Conservation (phyloP, 35 echinoderm and acorn worm genomes). For the Lytechinus variegatus region DNA sequence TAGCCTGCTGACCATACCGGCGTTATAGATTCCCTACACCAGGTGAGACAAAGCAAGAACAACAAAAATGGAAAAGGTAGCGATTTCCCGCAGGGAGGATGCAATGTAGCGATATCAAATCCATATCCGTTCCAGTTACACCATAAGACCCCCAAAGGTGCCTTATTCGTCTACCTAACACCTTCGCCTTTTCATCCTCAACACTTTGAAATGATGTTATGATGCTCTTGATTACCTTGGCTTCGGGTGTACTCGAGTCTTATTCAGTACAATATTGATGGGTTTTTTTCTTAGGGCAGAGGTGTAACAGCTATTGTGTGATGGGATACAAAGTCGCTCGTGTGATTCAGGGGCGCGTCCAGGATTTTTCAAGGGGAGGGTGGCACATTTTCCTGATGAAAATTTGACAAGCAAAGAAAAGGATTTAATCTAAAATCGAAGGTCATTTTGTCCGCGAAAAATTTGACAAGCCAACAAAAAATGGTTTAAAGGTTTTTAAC, state of each 20-base stretch:
- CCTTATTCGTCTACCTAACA: background rate
- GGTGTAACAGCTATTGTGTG: background rate
- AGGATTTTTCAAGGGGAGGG: too few species aligned
- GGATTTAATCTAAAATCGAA: too few species aligned
- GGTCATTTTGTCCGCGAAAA: too few species aligned
- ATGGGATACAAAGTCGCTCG: background rate
- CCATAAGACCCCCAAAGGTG: background rate
- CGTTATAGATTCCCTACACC: background rate
- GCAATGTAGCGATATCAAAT: background rate
- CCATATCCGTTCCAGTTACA: background rate
- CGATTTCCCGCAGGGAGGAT: slow-evolving; percentile 2
- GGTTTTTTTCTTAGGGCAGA: background rate
- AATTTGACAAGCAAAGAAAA: too few species aligned
- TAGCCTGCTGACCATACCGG: too few species aligned
- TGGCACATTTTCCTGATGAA: too few species aligned
- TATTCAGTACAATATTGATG: background rate
- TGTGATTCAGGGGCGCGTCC: too few species aligned
- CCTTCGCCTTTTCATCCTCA: background rate
- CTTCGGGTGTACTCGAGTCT: background rate
- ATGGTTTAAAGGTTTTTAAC: too few species aligned
- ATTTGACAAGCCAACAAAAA: too few species aligned
- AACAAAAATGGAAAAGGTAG: background rate
- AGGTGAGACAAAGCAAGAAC: background rate
- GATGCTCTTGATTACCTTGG: background rate
- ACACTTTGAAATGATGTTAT: background rate